phyloP scores from a whole-genome alignment of 1,140 invertebrate species.

The Neodiprion lecontei region DNA sequence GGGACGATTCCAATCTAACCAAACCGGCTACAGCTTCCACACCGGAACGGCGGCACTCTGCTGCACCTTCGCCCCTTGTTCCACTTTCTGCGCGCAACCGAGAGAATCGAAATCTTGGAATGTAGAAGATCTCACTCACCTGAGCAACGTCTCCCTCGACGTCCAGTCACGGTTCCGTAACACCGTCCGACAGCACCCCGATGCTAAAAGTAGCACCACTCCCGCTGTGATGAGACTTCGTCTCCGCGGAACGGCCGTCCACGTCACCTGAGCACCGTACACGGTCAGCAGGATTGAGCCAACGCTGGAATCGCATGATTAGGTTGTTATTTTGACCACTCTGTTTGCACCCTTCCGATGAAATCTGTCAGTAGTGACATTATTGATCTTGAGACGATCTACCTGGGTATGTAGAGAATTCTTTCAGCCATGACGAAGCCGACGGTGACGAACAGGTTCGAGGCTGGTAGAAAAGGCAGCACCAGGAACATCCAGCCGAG shows the following conservation, averaged over 20 bases:
- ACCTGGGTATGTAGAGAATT: slow-evolving; percentile 91
- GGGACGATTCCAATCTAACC: background rate
- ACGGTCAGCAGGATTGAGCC: slow-evolving; percentile 72
- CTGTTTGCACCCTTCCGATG: too few species aligned
- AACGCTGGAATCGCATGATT: slow-evolving; percentile 63
- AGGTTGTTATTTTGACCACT: too few species aligned
- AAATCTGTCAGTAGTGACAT: background rate
- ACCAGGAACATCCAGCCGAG: slow-evolving; percentile 73
- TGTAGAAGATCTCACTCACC: slow-evolving; percentile 57
- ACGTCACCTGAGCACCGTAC: slow-evolving; percentile 69
- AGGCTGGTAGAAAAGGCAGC: slow-evolving; percentile 85
- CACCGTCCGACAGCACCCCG: slow-evolving; percentile 71
- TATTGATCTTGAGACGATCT: slow-evolving; percentile 38
- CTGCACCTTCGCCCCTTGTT: background rate
- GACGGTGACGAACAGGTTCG: slow-evolving; percentile 86
- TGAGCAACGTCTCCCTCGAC: slow-evolving; percentile 76
- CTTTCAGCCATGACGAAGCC: slow-evolving; percentile 92
- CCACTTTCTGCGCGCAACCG: background rate
- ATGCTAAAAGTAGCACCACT: slow-evolving; percentile 67
- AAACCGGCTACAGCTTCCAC: background rate
- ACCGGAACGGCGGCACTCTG: background rate
- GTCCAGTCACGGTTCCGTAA: slow-evolving; percentile 80
- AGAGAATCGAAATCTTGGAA: too few species aligned
- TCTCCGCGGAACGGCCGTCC: slow-evolving; percentile 60
- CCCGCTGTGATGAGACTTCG: slow-evolving; percentile 59